Evolutionary conservation across 37 sponge, comb jelly and placozoan genomes (phyloP), one percentile per base, ranked within the genome.

Genomic region (Beroe ovata): DNA sequence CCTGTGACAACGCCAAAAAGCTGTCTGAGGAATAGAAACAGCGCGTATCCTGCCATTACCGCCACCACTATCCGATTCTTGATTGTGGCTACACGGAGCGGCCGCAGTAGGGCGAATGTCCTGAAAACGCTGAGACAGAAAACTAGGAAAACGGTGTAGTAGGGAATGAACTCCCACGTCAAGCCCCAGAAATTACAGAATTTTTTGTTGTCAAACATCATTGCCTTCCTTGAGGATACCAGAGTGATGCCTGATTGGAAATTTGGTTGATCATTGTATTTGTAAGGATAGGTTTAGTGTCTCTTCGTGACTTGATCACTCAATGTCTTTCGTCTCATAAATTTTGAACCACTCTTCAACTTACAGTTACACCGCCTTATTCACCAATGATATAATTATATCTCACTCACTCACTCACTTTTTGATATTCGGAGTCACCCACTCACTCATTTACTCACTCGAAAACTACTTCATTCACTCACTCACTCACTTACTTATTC

Each of bases 101-200:
- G 84, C n/a, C 38, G 16, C 14, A 77, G 84, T 25, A 77, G 84
- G 25, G 6, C 28, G 54, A 77, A 77, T n/a, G 84, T 77, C 3
- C 69, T 34, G 69, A 66, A 18, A 14, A 25, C 21, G 47, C 84
- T 77, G 54, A 77, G 84, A 40, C 54, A 39, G 47, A 77, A 38
- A 26, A 77, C 84, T n/a, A 77, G 47, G 84, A 77, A 77, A 2
- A 77, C 84, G 11, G 84, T 26, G 47, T 77, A 77, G 84, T 40
- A 77, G n/a, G 84, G 84, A 2, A 77, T 40, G 11, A 38, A 42
- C 54, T 77, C 84, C 84, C 84, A 77, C 26, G 47, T 40, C 8
- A 77, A 8, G n/a, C 84, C 84, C 84, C 84, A 77, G 47, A 77
- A 23, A 3, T n/a, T 42, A 29, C 84, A 77, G 47, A 77, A 77